Evolutionary conservation across 2,113 vertebrate species (phyloP).

Genomic region (Puntigrus tetrazona): DNA sequence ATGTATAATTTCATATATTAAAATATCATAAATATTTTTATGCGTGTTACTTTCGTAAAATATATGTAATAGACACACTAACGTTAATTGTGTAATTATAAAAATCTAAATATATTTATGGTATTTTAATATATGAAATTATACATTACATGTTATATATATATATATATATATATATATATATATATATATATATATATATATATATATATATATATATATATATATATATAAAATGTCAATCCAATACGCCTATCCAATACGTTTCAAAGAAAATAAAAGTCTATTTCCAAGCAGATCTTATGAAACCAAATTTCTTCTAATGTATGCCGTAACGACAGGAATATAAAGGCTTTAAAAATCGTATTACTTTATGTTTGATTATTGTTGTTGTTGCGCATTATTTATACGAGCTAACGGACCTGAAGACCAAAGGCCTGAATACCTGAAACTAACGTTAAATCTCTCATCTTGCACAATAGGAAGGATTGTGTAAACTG

Average conservation of each 20-base stretch:
- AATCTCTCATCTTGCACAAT: slow-evolving; percentile 14
- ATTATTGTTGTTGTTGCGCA: background rate
- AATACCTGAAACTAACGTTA: background rate
- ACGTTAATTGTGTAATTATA: no score
- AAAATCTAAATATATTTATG: no score
- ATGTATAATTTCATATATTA: background rate
- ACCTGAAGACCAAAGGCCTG: background rate
- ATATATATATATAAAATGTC: background rate
- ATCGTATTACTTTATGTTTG: background rate
- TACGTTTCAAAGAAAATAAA: background rate
- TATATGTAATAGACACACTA: background rate
- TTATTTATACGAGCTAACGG: background rate
- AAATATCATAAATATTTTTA: background rate
- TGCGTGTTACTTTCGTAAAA: background rate
- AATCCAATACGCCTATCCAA: no score
- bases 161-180: no score
- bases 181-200: no score
- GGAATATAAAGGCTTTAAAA: no score
- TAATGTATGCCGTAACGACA: background rate
- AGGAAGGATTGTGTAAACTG: background rate
- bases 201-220: no score
- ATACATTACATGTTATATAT: no score
- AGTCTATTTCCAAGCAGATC: background rate
- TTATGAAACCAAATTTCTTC: background rate
- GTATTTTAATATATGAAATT: no score